Evolutionary conservation across 1,140 invertebrate genomes (phyloP), one percentile per base, ranked within the genome.

Genomic region (Dendrolimus punctatus): DNA sequence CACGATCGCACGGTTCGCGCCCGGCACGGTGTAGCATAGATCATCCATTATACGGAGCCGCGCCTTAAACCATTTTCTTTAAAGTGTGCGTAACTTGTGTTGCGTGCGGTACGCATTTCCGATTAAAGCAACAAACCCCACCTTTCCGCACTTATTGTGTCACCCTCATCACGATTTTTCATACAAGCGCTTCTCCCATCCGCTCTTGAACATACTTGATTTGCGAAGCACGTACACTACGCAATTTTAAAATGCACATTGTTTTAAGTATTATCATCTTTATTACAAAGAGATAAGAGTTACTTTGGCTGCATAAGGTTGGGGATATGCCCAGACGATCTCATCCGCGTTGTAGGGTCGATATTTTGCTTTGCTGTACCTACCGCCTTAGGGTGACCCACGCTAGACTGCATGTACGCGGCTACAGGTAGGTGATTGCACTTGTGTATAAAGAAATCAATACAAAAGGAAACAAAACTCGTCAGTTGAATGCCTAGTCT

Each of bases 91-190:
- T 23, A 23, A 23, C 23, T 23, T 23, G 23, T 23, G 23, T 23
- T 23, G 23, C 23, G 23, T 23, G 23, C 23, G 59, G 59, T 60
- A 66, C 66, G 69, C 67, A 68, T 75, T 84, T 79, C 71, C 72
- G 75, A 80, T 81, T 77, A 84, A 75, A 78, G 69, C 71, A 73
- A 73, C 74, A 70, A 8, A 67, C 76, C 79, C 73, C 75, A 73
- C 66, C 64, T 73, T 65, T 59, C 60, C 64, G 69, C 70, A 50
- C 64, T 74, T 72, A 75, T 78, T 76, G 72, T 76, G 71, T 75
- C 76, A 66, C 78, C 77, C 81, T 69, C 62, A 62, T 70, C 77
- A 77, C 74, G 73, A 82, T 81, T 85, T 83, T 84, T 85, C 82
- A 83, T 85, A 80, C 66, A 73, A 64, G 76, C 67, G 67, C 59